Evolutionary conservation across 1,140 invertebrate genomes (phyloP).

Genomic region (Phortica variegata): DNA sequence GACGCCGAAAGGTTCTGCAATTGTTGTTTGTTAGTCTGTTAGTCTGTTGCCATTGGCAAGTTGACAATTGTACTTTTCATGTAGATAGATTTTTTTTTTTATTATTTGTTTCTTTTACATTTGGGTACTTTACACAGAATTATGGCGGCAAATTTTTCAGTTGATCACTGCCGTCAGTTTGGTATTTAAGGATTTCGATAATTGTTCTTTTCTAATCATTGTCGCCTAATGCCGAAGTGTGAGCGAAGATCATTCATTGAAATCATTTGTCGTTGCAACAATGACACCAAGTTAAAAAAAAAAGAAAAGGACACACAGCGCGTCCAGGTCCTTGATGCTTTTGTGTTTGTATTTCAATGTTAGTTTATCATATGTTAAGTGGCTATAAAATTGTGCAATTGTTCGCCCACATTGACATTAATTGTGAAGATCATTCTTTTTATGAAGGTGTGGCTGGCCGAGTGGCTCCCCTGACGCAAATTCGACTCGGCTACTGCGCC

Average conservation of each 20-base stretch:
- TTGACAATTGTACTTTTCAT: constrained; percentile 1
- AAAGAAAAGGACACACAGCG: constrained; percentile 7
- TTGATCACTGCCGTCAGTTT: constrained; percentile 50
- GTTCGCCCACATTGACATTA: constrained; percentile 34
- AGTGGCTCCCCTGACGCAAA: constrained; percentile 7
- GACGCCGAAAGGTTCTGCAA: too few species aligned
- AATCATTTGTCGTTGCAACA: too few species aligned
- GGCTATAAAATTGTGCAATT: constrained; percentile 41
- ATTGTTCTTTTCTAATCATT: constrained; percentile 46
- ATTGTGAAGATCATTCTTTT: constrained; percentile 23
- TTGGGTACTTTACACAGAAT: constrained; percentile 50
- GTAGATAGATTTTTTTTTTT: not conserved
- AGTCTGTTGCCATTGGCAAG: constrained; percentile 24
- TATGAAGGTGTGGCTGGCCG: constrained; percentile 15
- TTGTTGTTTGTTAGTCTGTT: constrained; percentile 20
- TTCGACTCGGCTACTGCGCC: constrained; percentile 12
- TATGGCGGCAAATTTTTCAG: constrained; percentile 49
- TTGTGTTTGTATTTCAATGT: constrained; percentile 20
- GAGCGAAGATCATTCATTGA: not conserved
- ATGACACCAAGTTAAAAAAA: too few species aligned
- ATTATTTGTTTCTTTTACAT: constrained; percentile 10
- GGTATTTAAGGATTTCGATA: constrained; percentile 51
- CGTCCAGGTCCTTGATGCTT: constrained; percentile 13
- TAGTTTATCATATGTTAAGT: constrained; percentile 53
- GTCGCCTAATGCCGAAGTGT: constrained; percentile 12